Base-by-base conservation (phyloP, 2,888 invertebrate species). In the Brenthis hecate region DNA sequence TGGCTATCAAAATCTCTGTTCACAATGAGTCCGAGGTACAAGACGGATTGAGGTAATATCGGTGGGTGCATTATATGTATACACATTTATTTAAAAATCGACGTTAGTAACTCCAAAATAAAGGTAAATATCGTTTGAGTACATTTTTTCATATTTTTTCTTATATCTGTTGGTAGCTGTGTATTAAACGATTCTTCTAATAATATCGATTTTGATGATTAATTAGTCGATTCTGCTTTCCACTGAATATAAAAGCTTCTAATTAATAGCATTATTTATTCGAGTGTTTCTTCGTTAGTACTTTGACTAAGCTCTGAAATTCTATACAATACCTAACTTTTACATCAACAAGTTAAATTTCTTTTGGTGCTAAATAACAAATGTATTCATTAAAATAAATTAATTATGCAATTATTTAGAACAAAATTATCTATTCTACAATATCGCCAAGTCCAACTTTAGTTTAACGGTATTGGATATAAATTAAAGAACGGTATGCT, bases 171-270 rank as follows among this genome's bases (percentile, higher is more conserved):
- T 71, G 58, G 71, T 71, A 71, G 66, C 66, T 76, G 43, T 81
- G 79, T 82, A 80, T 81, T 77, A 78, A 76, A 78, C 80, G 79
- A 78, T 73, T 78, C 69, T 74, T 80, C 77, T 82, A 82, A 83
- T 85, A 85, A 85, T 84, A 81, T 80, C 81, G 81, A 77, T 66
- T 75, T 76, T 76, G 77, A 77, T 87, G 84, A 86, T 85, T 85
- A 85, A 85, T 85, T 81, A 84, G 79, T 80, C 71, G 73, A 80
- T 76, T 71, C 68, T 61, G 70, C 66, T 63, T 69, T 66, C 74
- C 60, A 64, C 56, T 69, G 73, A 74, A 76, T 75, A 76, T 73
- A 61, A 66, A 68, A 71, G 64, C 47, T 48, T 48, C n/a, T 50
- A 50, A 13, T 5, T 50, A 50, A 13, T 5, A 6, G 14, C n/a